Percentiles rank a stretch among this genome's conserved stretches.
These are phyloP conservation scores for Pollimyrus isidori DNA, from an alignment of 2,113 vertebrate genomes.

Conservation along the genomic window DNA sequence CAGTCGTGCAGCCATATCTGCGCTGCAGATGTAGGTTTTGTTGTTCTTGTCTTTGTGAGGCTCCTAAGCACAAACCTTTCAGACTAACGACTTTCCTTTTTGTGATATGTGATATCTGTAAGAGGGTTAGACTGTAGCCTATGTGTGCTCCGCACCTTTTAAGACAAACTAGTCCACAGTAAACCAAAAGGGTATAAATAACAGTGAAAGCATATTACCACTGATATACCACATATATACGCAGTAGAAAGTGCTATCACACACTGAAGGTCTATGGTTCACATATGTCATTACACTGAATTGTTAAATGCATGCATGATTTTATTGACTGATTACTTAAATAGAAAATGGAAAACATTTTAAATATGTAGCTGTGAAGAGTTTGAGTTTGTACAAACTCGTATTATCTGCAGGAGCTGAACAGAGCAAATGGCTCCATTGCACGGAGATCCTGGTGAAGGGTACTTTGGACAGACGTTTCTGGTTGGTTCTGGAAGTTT, in stretches of 20 bases:
- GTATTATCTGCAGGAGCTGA: neutral
- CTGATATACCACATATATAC: neutral
- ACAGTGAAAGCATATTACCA: neutral
- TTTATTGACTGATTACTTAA: neutral
- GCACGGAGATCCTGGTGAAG: neutral
- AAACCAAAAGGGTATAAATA: neutral
- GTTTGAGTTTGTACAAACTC: neutral
- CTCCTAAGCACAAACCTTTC: neutral
- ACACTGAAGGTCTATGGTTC: neutral
- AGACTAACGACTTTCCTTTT: neutral
- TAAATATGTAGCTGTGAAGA: neutral
- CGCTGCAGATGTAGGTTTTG: neutral
- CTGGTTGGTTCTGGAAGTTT: neutral
- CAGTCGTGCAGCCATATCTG: neutral
- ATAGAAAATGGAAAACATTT: neutral
- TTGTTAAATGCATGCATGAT: neutral
- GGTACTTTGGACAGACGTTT: neutral
- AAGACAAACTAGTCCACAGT: neutral
- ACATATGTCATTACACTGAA: neutral
- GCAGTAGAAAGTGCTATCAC: neutral
- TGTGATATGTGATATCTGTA: neutral
- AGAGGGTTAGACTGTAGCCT: neutral
- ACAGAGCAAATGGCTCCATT: neutral
- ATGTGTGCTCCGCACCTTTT: neutral
- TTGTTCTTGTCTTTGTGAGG: neutral